phyloP scores from a whole-genome alignment of 2,888 invertebrate genomes.

The Dicranocentrus wangi region DNA sequence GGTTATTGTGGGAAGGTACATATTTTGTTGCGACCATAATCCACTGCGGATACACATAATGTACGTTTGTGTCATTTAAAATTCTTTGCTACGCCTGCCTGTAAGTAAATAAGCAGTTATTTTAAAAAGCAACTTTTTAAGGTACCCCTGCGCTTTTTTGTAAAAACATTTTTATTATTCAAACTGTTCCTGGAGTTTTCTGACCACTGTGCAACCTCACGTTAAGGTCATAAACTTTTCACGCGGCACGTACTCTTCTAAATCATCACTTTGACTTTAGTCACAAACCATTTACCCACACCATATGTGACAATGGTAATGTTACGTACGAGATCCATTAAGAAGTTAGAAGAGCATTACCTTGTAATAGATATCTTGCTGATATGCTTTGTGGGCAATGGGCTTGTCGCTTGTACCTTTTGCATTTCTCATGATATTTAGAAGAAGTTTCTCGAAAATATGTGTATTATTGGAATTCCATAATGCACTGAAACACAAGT shows the following conservation, averaged over 20 bases:
- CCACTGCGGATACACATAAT: slow-evolving; percentile 10
- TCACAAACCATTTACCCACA: background rate
- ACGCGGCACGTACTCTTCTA: slow-evolving; percentile 26
- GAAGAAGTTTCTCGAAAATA: background rate
- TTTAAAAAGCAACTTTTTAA: too few species aligned
- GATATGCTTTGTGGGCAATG: slow-evolving; percentile 7
- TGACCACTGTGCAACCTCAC: slow-evolving; percentile 15
- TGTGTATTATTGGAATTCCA: slow-evolving; percentile 10
- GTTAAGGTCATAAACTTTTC: slow-evolving; percentile 28
- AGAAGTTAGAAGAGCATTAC: slow-evolving; percentile 36
- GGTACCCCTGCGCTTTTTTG: too few species aligned
- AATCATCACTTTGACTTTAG: background rate
- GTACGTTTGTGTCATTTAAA: background rate
- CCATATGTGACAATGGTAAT: background rate
- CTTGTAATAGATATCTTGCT: slow-evolving; percentile 26
- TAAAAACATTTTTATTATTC: too few species aligned
- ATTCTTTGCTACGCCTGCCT: background rate
- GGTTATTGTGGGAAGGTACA: slow-evolving; percentile 1
- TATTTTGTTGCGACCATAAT: background rate
- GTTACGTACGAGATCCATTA: slow-evolving; percentile 6
- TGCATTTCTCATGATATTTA: too few species aligned
- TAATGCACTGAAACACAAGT: slow-evolving; percentile 4
- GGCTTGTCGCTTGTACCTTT: too few species aligned
- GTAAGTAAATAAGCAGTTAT: too few species aligned
- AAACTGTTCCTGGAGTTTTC: too few species aligned